phyloP scores from a whole-genome alignment of 2,888 invertebrate genomes.

The Stenodera caucasica region DNA sequence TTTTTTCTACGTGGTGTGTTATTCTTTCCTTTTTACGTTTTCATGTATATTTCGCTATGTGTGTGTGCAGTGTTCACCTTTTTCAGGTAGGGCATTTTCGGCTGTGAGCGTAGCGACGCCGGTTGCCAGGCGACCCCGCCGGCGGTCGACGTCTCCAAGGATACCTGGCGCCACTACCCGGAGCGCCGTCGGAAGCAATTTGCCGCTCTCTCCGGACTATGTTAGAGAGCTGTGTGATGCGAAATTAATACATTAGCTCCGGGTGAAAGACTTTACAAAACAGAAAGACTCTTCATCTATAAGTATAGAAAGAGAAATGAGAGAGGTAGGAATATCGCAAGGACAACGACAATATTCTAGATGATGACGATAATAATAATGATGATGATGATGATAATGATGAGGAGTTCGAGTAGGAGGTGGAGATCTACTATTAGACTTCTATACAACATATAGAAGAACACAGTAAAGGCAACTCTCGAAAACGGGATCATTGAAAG shows the following conservation, averaged over 20 bases:
- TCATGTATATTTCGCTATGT: not conserved
- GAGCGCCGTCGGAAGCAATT: conserved; percentile 62
- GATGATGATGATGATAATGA: not conserved
- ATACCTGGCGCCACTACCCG: conserved; percentile 63
- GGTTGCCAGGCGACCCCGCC: conserved; percentile 59
- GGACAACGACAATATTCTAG: not conserved
- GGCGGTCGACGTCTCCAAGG: conserved; percentile 57
- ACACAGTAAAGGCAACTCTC: too few species aligned
- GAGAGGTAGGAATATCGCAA: conserved; percentile 24
- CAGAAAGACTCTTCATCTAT: conserved; percentile 23
- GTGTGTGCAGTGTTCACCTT: conserved; percentile 35
- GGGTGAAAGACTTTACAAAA: conserved; percentile 46
- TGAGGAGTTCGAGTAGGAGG: too few species aligned
- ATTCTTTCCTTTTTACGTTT: not conserved
- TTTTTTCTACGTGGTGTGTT: too few species aligned
- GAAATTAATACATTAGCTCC: conserved; percentile 51
- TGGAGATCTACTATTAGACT: too few species aligned
- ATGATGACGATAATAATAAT: not conserved
- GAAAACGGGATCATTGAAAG: not conserved
- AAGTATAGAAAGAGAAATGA: too few species aligned
- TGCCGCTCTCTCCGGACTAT: conserved; percentile 55
- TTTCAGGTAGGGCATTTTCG: conserved; percentile 44
- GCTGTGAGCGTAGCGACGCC: conserved; percentile 55
- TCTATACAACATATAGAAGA: too few species aligned
- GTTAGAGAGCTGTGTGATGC: conserved; percentile 39